Evolutionary conservation across 2,113 vertebrate genomes (phyloP).

Genomic region (Osmerus mordax): DNA sequence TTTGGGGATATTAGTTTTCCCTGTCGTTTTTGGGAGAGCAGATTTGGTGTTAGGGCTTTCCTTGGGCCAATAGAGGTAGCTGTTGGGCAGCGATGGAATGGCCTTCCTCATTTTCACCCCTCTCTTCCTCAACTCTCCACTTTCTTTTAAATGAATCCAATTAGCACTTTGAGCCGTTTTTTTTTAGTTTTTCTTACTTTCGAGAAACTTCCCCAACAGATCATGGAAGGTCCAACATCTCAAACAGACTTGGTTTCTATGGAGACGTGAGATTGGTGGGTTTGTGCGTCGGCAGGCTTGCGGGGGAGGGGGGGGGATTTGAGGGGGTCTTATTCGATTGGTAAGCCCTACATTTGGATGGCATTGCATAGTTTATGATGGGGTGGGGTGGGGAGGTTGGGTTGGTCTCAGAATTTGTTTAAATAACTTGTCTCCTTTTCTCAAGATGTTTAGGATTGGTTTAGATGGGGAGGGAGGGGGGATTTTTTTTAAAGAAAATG

Average conservation of each 20-base stretch:
- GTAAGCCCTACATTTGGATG: slow-evolving; percentile 26
- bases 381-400: slow-evolving; percentile 5
- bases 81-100: slow-evolving; percentile 59
- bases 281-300: slow-evolving; percentile 24
- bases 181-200: slow-evolving; percentile 27
- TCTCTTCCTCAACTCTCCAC: slow-evolving; percentile 44
- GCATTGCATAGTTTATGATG: slow-evolving; percentile 29
- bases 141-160: slow-evolving; percentile 58
- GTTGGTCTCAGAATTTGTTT: slow-evolving; percentile 32
- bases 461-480: slow-evolving; percentile 28
- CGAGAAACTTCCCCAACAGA: slow-evolving; percentile 44
- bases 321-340: slow-evolving; percentile 6
- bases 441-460: slow-evolving; percentile 38
- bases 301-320: not conserved
- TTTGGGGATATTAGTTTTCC: slow-evolving; percentile 37
- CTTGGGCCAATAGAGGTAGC: slow-evolving; percentile 58
- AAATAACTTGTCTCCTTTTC: slow-evolving; percentile 34
- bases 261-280: slow-evolving; percentile 5
- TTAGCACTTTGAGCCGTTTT: slow-evolving; percentile 69
- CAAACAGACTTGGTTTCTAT: slow-evolving; percentile 40
- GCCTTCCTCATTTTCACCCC: slow-evolving; percentile 23
- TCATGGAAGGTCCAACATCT: slow-evolving; percentile 45
- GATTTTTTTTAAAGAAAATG: slow-evolving; percentile 23
- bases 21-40: slow-evolving; percentile 52
- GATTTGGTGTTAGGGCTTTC: slow-evolving; percentile 46